These are phyloP conservation scores for Thecocarcelia acutangulata DNA, from an alignment of 2,888 invertebrate genomes.

Conservation along the genomic window DNA sequence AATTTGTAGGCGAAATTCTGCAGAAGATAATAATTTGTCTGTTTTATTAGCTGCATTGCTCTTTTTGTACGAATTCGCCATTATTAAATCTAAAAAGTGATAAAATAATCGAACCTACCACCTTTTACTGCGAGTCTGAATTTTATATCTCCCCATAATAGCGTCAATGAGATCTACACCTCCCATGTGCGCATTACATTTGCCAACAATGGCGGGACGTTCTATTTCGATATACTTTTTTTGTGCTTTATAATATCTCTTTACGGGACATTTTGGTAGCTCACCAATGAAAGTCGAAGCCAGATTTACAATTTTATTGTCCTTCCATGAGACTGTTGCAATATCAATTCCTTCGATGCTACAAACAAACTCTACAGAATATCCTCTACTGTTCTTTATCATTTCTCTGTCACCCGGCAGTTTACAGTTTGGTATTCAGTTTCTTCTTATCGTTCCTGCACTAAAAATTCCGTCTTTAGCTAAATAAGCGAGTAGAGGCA, in stretches of 20 bases:
- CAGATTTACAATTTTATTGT: no score
- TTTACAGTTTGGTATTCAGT: slow-evolving; percentile 74
- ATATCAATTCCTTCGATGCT: slow-evolving; percentile 70
- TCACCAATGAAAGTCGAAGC: no score
- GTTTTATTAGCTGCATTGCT: no score
- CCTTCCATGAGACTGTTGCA: no score
- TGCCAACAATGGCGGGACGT: slow-evolving; percentile 36
- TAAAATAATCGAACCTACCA: slow-evolving; percentile 75
- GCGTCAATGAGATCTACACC: slow-evolving; percentile 60
- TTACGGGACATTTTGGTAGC: slow-evolving; percentile 64
- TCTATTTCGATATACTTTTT: slow-evolving; percentile 26
- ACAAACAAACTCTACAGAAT: slow-evolving; percentile 69
- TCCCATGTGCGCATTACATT: slow-evolving; percentile 47
- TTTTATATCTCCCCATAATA: slow-evolving; percentile 67
- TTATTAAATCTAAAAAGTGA: slow-evolving; percentile 73
- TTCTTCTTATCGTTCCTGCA: slow-evolving; percentile 73
- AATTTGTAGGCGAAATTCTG: slow-evolving; percentile 52
- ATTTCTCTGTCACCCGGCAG: slow-evolving; percentile 71
- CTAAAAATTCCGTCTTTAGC: no score
- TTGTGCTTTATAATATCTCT: not conserved
- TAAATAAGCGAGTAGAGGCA: no score
- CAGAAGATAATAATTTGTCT: no score
- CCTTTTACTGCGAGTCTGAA: slow-evolving; percentile 68
- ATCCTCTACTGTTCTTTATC: slow-evolving; percentile 62
- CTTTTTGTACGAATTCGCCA: slow-evolving; percentile 75